Evolutionary conservation across 2,797 vertebrate genomes (phyloP), one percentile per base, ranked within the genome.

Genomic region (Chaetodon trifasciatus): DNA sequence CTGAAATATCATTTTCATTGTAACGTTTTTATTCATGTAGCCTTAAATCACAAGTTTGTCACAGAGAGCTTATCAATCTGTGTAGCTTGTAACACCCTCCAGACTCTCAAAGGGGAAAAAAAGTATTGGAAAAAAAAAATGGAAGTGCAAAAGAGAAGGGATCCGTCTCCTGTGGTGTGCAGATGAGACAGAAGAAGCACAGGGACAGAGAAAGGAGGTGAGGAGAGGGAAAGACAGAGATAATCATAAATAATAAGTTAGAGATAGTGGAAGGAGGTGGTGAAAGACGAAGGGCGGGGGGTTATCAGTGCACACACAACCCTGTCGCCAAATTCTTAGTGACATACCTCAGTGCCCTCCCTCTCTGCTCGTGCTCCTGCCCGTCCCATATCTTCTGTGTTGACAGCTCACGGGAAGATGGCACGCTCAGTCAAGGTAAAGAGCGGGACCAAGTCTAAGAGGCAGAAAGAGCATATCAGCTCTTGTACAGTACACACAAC

Each of bases 331-430:
- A 78, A 79, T 65, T 67, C 72, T 86, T 75, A 46, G 79, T 85
- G 88, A 89, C 83, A 75, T 67, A 82, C 58, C 9, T 7, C 72
- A 53, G 52, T 64, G 49, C 67, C 74, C 68, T 74, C 57, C 28
- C 10, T 61, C 71, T 74, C 58, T 44, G 52, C 84, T 68, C 52
- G 16, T 8, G 3, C 77, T 72, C 60, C 63, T 24, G 67, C 35
- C 70, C 57, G 63, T 67, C 80, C 79, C 73, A 74, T 87, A 76
- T 90, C 74, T 73, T 67, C 70, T 50, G 71, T 70, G 89, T 76
- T 93, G 93, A 93, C 85, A 89, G 92, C 84, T 88, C 87, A 91
- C 81, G 81, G 84, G 70, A 78, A 80, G 77, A 90, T 67, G 62
- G 81, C 72, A 63, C 5, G 66, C 81, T 79, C 70, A 76, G 68